Percentiles rank a stretch among this genome's conserved stretches.
Conservation (phyloP, 2,888 invertebrate species). For the Ecdyonurus torrentis region DNA sequence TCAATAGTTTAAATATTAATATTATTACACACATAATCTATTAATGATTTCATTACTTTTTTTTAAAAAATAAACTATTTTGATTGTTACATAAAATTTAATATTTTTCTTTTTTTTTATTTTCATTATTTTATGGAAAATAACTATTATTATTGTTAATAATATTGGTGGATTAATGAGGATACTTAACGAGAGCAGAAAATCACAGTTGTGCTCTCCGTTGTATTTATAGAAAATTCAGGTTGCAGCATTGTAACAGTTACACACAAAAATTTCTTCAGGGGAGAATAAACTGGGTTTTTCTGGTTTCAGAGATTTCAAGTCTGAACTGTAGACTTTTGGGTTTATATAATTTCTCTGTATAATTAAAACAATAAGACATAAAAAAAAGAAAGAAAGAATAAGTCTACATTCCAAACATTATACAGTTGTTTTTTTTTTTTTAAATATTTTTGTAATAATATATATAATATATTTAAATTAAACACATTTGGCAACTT, state of each 20-base stretch:
- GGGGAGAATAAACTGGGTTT: too few species aligned
- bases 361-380: too few species aligned
- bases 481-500: not conserved
- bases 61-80: not conserved
- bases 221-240: too few species aligned
- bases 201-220: too few species aligned
- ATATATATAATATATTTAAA: not conserved
- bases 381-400: not conserved
- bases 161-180: too few species aligned
- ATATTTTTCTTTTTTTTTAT: not conserved
- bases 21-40: not conserved
- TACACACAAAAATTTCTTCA: too few species aligned
- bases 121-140: not conserved
- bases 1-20: not conserved
- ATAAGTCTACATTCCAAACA: not conserved
- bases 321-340: not conserved
- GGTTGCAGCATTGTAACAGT: not conserved
- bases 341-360: too few species aligned
- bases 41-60: not conserved
- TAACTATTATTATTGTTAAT: not conserved
- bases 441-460: not conserved
- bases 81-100: not conserved
- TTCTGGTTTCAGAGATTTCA: too few species aligned
- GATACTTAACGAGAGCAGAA: too few species aligned
- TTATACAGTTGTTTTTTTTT: not conserved